Evolutionary conservation across 2,888 invertebrate genomes (phyloP).

Genomic region (Cataglyphis cursor): DNA sequence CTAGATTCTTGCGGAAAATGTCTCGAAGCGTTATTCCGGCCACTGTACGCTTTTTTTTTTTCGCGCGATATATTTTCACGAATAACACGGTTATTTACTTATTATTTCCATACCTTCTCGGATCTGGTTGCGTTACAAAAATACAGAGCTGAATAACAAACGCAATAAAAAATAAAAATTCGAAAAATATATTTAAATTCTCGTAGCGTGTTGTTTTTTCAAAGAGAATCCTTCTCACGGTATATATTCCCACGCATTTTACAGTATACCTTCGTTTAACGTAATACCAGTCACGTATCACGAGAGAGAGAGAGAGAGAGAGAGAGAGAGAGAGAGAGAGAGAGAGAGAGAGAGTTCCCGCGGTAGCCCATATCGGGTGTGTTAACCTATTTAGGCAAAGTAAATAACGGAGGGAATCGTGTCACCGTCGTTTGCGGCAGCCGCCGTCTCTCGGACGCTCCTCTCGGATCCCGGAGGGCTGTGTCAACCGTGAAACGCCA

Average conservation of each 20-base stretch:
- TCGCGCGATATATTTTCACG: background rate
- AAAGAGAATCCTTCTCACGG: background rate
- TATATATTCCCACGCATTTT: background rate
- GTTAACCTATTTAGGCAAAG: slow-evolving; percentile 20
- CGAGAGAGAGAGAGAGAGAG: slow-evolving; percentile 18
- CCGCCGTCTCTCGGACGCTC: slow-evolving; percentile 1
- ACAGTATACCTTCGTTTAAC: background rate
- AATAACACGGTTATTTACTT: background rate
- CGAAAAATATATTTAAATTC: background rate
- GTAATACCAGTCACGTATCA: background rate
- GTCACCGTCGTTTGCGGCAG: slow-evolving; percentile 20
- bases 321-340: slow-evolving; percentile 28
- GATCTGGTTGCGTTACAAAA: background rate
- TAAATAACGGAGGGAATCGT: slow-evolving; percentile 37
- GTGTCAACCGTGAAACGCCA: slow-evolving; percentile 30
- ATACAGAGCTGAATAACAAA: background rate
- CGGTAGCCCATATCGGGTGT: background rate
- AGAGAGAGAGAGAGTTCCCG: background rate
- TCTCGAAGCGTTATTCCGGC: background rate
- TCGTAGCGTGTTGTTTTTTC: background rate
- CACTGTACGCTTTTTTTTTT: background rate
- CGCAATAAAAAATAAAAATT: background rate
- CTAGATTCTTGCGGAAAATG: background rate
- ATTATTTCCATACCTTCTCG: background rate
- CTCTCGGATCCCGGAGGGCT: background rate